Evolutionary conservation across 2,888 invertebrate species (phyloP), one percentile per base, ranked within the genome.

Genomic region (Pedicia rivosa): DNA sequence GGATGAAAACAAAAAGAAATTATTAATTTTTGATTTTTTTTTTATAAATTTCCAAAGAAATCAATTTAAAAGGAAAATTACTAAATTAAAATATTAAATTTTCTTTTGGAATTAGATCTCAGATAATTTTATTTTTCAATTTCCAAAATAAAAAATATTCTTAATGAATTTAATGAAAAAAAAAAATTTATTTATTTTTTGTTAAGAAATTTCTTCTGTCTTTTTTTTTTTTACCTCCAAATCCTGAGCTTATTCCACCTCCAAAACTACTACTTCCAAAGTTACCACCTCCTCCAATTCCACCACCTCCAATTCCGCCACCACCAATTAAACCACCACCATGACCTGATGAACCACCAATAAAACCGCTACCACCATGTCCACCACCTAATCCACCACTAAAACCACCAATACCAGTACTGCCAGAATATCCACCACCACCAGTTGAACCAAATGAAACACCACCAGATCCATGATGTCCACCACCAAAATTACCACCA

Each of bases 331-430:
- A 50, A 16, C 47, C 42, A 3, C 50, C 52, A 2, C 52, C 50
- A 33, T 47, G 44, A 2, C 51, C 50, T 35, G 47, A 32, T 1
- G 51, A 46, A 0, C 49, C 49, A 37, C 46, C 46, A 2, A 44
- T 44, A 41, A 36, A 28, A 5, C 46, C 44, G 7, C 46, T 46
- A 32, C 46, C 42, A 3, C 50, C 50, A 20, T 45, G 17, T 5
- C 48, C 50, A 9, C 31, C 31, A 19, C n/a, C 19, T 10, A 59
- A 55, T 43, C 53, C 49, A 40, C 55, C 60, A 42, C 62, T 64
- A 37, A 63, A n/a, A 13, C 59, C 63, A 42, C 62, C 62, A 47
- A 54, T 53, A 12, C 59, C 59, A 48, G 54, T 55, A 16, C 59
- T 61, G 42, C 5, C n/a, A 2, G 24, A 14, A 26, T 15, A 10